Evolutionary conservation across 2,113 vertebrate genomes (phyloP), one percentile per base, ranked within the genome.

Genomic region (Carassius gibelio): DNA sequence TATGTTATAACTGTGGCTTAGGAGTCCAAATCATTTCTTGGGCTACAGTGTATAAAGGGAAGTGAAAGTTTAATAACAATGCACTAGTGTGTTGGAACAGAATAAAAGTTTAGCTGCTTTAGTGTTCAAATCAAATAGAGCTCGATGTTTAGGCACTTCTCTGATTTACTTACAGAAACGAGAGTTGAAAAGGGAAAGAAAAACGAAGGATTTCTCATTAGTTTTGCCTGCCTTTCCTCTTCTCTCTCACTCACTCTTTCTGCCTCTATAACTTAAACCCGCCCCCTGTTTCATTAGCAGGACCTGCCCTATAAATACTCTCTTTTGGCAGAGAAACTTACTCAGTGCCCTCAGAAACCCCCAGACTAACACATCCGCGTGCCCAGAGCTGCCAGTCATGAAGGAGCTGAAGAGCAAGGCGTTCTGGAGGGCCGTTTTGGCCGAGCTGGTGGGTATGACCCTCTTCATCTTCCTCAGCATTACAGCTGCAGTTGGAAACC

Each of bases 391-490:
- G 72, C 55, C 52, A 83, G 92, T 85, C 91, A 96, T 96, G 96
- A 97, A 95, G 91, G 98, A 99, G 92, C 94, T 99, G 91, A 98
- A 96, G 93, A 96, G 96, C 94, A 97, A 97, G 88, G 87, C 94
- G 0, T 99, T 99, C 91, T 99, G 98, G 98, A 96, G 97, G 92
- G 98, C 97, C 0, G 96, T 98, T 55, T 95, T 97, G 91, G 98
- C 96, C 0, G 98, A 99, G 87, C 96, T 99, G 83, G 93, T 99
- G 26, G 98, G 97, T 86, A 99, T 98, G 97, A 97, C 88, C 86
- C 94, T 99, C 88, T 99, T 99, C 80, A 96, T 99, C 89, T 97
- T 96, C 90, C 97, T 99, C 89, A 99, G 98, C 93, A 96, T 98
- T 0, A 92, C 96, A 6, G 90, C 97, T 0, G 98, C 97, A 80